phyloP scores from a whole-genome alignment of 2,888 invertebrate species.

The Xestoiulus laeticollis region DNA sequence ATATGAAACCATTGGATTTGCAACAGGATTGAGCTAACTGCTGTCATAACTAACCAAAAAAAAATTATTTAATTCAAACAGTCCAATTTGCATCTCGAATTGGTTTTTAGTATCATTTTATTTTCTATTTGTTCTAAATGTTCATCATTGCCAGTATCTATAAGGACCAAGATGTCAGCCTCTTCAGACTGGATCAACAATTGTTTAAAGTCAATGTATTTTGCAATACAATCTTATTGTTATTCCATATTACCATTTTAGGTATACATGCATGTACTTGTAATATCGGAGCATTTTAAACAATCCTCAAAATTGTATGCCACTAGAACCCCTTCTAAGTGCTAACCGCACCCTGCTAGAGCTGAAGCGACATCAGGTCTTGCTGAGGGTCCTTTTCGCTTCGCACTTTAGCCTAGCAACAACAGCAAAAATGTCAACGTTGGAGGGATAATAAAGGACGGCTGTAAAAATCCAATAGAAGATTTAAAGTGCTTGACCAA shows the following conservation, averaged over 20 bases:
- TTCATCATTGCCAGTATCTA: too few relatives aligned
- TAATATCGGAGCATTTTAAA: background rate
- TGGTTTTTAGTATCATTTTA: too few relatives aligned
- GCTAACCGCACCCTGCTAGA: background rate
- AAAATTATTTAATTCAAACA: too few relatives aligned
- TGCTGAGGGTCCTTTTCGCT: background rate
- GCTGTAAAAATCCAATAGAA: constrained; percentile 34
- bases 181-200: too few relatives aligned
- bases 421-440: background rate
- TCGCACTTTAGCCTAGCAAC: background rate
- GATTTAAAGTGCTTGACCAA: constrained; percentile 34
- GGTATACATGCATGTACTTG: too few relatives aligned
- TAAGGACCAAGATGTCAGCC: too few relatives aligned
- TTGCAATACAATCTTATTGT: too few relatives aligned
- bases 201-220: too few relatives aligned
- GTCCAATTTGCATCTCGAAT: too few relatives aligned
- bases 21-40: too few relatives aligned
- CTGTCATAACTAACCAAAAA: too few relatives aligned
- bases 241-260: background rate
- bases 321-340: background rate
- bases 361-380: background rate
- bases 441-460: constrained; percentile 3
- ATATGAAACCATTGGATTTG: background rate
- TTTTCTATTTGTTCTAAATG: too few relatives aligned
- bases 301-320: background rate